These are phyloP conservation scores for Alloscopus bannaensis DNA, from an alignment of 2,888 invertebrate genomes.

Conservation along the genomic window DNA sequence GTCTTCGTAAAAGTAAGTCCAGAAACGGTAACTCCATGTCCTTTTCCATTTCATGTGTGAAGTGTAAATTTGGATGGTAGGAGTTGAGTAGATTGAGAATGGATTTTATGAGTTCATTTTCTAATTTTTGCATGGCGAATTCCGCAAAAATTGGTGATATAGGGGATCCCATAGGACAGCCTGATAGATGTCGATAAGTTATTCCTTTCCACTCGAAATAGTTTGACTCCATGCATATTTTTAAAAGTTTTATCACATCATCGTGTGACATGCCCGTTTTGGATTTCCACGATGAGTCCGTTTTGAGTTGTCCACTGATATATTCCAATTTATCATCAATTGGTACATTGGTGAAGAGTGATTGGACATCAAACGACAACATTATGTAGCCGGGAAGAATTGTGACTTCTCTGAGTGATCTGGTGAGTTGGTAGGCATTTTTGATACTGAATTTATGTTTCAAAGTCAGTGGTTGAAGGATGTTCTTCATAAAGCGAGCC, in stretches of 20 bases:
- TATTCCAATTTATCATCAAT: not conserved
- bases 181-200: constrained; percentile 1
- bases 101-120: not conserved
- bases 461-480: not conserved
- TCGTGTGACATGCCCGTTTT: not conserved
- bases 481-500: not conserved
- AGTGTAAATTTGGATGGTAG: constrained; percentile 27
- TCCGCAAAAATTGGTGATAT: constrained; percentile 21
- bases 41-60: constrained; percentile 40
- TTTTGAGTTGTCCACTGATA: not conserved
- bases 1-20: constrained; percentile 19
- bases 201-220: not conserved
- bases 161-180: constrained; percentile 21
- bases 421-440: no score
- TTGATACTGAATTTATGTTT: no score
- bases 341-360: constrained; percentile 2
- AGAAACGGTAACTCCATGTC: constrained; percentile 17
- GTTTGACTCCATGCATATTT: not conserved
- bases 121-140: constrained; percentile 12
- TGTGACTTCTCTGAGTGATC: no score
- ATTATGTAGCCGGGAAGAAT: no score
- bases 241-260: not conserved
- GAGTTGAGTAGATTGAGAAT: constrained; percentile 9
- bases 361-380: constrained; percentile 2
- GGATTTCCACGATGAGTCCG: not conserved